Conservation (phyloP, 2,888 invertebrate species). For the Fragum fragum region DNA sequence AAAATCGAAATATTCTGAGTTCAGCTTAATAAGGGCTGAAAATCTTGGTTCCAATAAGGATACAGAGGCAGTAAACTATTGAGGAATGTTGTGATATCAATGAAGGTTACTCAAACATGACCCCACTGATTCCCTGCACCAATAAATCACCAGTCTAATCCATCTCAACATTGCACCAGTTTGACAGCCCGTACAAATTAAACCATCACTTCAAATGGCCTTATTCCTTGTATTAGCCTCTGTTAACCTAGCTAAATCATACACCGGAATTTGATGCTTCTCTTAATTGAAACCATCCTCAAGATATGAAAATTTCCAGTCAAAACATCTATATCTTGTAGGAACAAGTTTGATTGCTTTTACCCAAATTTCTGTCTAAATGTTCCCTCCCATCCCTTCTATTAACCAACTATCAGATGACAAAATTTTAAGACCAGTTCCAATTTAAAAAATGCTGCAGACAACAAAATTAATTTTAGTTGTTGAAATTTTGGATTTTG, state of each 20-base stretch:
- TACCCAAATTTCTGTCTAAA: no score
- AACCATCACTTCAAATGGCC: slow-evolving; percentile 21
- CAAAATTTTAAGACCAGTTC: no score
- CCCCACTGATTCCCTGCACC: slow-evolving; percentile 24
- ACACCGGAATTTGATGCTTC: background rate
- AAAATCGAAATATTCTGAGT: no score
- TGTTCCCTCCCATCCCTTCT: no score
- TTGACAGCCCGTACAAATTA: slow-evolving; percentile 28
- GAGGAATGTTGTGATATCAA: slow-evolving; percentile 19
- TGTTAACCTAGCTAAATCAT: background rate
- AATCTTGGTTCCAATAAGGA: no score
- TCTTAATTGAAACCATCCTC: background rate
- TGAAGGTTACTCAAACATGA: slow-evolving; percentile 26
- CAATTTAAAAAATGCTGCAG: no score
- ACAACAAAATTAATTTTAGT: no score
- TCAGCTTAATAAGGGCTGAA: no score
- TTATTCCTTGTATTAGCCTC: background rate
- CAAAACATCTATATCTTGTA: background rate
- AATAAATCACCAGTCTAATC: slow-evolving; percentile 24
- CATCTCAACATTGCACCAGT: slow-evolving; percentile 7
- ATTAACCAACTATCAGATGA: no score
- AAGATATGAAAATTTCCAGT: background rate
- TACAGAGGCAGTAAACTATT: background rate
- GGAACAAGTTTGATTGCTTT: no score
- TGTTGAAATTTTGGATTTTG: no score